These are phyloP conservation scores for Cebuella pygmaea DNA, from an alignment of 2,797 vertebrate species.

Conservation along the genomic window DNA sequence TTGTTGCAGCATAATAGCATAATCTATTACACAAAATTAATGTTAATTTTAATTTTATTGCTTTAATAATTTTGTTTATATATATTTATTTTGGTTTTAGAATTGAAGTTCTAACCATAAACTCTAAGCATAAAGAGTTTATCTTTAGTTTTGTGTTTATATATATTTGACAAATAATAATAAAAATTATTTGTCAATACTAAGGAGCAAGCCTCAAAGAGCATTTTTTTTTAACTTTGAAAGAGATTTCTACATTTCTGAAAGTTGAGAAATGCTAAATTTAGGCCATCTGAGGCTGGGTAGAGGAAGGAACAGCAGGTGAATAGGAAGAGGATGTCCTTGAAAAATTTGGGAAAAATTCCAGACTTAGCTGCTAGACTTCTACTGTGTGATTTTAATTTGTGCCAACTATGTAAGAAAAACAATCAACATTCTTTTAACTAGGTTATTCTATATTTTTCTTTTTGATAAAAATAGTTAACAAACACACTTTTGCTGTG, in stretches of 20 bases:
- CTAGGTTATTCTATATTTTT: neutral
- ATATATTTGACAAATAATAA: conserved; percentile 38
- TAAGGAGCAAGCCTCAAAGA: neutral
- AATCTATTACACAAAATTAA: neutral
- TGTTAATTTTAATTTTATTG: conserved; percentile 19
- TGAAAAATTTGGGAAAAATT: neutral
- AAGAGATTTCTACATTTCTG: neutral
- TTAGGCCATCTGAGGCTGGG: neutral
- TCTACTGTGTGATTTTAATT: neutral
- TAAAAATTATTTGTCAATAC: conserved; percentile 32
- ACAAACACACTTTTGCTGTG: neutral
- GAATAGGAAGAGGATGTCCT: neutral
- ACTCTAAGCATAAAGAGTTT: conserved; percentile 19
- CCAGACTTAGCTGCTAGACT: neutral
- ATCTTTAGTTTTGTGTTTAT: conserved; percentile 40
- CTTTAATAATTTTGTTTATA: conserved; percentile 34
- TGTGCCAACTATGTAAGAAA: neutral
- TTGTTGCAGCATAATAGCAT: neutral
- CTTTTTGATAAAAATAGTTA: neutral
- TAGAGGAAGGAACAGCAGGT: neutral
- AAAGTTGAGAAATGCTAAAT: neutral
- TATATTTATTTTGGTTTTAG: conserved; percentile 22
- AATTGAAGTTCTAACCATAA: conserved; percentile 25
- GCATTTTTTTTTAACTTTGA: neutral
- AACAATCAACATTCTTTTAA: neutral